A percentile compares a stretch with the other conserved stretches of the same genome.
Evolutionary conservation across 2,888 invertebrate genomes (phyloP).

Genomic region (Drosophila meridiana): DNA sequence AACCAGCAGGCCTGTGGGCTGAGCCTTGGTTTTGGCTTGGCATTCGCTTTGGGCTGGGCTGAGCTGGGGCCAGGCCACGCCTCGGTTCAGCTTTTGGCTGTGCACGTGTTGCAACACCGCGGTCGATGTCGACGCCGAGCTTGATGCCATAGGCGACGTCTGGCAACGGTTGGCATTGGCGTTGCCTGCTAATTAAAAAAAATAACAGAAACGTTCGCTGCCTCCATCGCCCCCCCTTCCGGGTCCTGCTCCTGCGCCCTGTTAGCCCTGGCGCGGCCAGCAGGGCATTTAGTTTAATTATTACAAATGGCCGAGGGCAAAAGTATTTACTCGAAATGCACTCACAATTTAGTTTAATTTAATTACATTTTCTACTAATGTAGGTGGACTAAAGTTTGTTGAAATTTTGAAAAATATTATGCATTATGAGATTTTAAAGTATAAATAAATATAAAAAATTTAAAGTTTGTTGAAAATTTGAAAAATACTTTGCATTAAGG

Average conservation of each 20-base stretch:
- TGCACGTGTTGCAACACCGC: conserved; percentile 74
- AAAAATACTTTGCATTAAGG: no score
- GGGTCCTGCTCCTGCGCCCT: conserved; percentile 15
- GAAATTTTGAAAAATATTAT: no score
- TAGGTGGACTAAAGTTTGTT: neutral
- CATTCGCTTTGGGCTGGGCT: conserved; percentile 6
- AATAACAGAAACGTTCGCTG: conserved; percentile 2
- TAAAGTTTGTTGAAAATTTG: no score
- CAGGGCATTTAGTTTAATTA: conserved; percentile 72
- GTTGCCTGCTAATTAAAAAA: conserved; percentile 71
- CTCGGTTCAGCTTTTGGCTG: conserved; percentile 24
- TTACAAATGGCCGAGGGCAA: conserved; percentile 65
- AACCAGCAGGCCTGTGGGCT: conserved; percentile 45
- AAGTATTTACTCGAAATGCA: conserved; percentile 56
- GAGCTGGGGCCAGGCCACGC: conserved; percentile 19
- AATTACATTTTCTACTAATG: conserved; percentile 41
- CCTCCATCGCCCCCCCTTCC: conserved; percentile 16
- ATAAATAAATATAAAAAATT: no score
- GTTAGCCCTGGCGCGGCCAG: conserved; percentile 11
- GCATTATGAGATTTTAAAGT: no score
- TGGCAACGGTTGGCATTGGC: conserved; percentile 56
- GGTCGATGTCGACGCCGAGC: conserved; percentile 7
- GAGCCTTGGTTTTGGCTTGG: conserved; percentile 21
- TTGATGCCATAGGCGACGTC: conserved; percentile 46
- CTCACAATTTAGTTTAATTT: conserved; percentile 54